Base-by-base conservation (phyloP, 2,797 vertebrate species). In the Gymnothorax javanicus region DNA sequence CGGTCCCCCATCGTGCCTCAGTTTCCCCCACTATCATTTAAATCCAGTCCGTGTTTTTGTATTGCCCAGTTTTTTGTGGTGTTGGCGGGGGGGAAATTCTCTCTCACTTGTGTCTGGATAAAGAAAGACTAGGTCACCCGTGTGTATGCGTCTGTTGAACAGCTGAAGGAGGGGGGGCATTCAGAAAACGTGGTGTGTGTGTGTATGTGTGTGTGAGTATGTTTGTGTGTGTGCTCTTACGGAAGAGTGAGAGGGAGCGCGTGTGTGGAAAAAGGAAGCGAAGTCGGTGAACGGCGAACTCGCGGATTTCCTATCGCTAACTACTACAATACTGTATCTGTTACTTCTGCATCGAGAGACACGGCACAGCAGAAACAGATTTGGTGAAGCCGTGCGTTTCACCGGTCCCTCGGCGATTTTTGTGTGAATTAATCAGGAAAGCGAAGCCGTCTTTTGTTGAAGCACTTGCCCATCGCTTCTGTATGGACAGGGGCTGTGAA, bases 391-490 rank as follows among this genome's bases (percentile, higher is more conserved):
- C 90, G 86, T 89, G 85, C 86, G 89, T 88, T 83, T 88, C 87
- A 27, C 69, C 82, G 82, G 90, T 87, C 91, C 90, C 91, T 89
- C 86, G 91, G 90, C 88, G 90, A 88, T 91, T 89, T 90, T 87
- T 93, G 91, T 92, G 91, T 62, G 92, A 91, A 92, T 91, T 90
- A 92, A 90, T 92, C 92, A 92, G 92, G 94, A 93, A 94, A 94
- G 94, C 95, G 94, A 94, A 96, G 95, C 95, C 94, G 94, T 96
- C 97, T 97, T 98, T 98, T 98, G 97, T 97, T 97, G 96, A 95
- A 92, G 93, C 96, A 94, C 95, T 97, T 96, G 96, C 93, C 93
- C 92, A 92, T 91, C 85, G 88, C 90, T 88, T 94, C 90, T 91
- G 90, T 90, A 90, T 91, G 91, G 90, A 91, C 93, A 91, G 90